Percentiles rank a stretch among this genome's conserved stretches.
Conservation (phyloP, 1,140 invertebrate genomes). For the Scaptodrosophila lebanonensis region DNA sequence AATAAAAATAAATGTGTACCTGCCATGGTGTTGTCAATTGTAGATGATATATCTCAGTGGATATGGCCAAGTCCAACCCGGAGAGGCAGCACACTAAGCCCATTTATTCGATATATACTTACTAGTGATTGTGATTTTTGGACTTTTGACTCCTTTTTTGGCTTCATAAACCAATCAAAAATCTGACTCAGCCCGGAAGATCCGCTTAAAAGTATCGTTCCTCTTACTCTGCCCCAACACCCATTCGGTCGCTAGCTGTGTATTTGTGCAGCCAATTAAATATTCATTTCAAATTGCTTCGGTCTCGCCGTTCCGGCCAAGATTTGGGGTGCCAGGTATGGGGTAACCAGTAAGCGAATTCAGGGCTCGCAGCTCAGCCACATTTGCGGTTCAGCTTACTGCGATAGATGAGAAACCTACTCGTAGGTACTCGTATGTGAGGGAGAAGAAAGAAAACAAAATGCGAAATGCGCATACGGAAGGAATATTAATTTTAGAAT, state of each 20-base stretch:
- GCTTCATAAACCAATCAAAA: too few species aligned
- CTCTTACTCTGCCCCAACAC: too few species aligned
- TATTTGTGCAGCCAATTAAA: conserved; percentile 49
- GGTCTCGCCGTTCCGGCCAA: background rate
- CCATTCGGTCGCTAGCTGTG: conserved; percentile 42
- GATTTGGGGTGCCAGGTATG: background rate
- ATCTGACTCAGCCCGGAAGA: too few species aligned
- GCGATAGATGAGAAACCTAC: conserved; percentile 1
- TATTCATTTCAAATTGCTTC: conserved; percentile 50
- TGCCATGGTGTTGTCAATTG: too few species aligned
- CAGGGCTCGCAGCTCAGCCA: conserved; percentile 54
- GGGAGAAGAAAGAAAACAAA: conserved; percentile 5
- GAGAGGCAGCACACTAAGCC: too few species aligned
- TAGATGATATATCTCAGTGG: too few species aligned
- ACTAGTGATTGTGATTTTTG: too few species aligned
- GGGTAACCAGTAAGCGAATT: conserved; percentile 47
- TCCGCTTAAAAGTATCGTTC: too few species aligned
- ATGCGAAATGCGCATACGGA: conserved; percentile 18
- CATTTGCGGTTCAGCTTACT: conserved; percentile 35
- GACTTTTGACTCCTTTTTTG: too few species aligned
- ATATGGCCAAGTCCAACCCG: too few species aligned
- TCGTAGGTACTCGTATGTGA: background rate
- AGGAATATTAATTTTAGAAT: conserved; percentile 19
- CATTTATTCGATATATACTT: too few species aligned
- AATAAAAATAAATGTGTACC: too few species aligned